Conservation (phyloP, 2,113 vertebrate genomes). For the Aegypius monachus region DNA sequence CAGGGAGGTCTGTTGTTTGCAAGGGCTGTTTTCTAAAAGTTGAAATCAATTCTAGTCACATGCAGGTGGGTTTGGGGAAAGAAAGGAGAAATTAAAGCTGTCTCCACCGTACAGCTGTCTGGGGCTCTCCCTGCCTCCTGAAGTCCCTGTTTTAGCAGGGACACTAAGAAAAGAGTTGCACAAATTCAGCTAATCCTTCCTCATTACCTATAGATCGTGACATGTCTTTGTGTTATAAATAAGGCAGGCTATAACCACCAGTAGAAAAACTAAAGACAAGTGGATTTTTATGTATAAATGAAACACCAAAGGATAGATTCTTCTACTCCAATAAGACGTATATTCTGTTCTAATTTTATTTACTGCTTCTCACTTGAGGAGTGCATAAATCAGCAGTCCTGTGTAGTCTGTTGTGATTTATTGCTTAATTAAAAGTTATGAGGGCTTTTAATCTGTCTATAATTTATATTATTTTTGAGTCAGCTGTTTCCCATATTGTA, state of each 20-base stretch:
- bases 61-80: not conserved
- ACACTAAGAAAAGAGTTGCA: not conserved
- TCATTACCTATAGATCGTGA: not conserved
- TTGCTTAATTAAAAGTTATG: constrained; percentile 72
- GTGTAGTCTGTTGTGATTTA: constrained; percentile 56
- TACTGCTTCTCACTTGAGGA: constrained; percentile 45
- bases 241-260: not conserved
- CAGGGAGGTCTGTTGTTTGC: not conserved
- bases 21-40: not conserved
- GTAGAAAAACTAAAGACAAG: not conserved
- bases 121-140: not conserved
- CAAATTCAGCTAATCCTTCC: not conserved
- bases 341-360: constrained; percentile 49
- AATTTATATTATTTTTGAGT: constrained; percentile 67
- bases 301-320: constrained; percentile 1
- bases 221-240: not conserved
- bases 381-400: constrained; percentile 45
- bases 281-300: constrained; percentile 16
- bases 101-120: not conserved
- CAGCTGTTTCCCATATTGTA: constrained; percentile 34
- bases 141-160: not conserved
- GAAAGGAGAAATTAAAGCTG: not conserved
- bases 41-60: not conserved
- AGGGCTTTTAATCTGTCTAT: constrained; percentile 42
- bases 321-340: not conserved